Evolutionary conservation across 2,888 invertebrate species (phyloP).

Genomic region (Vannuccia rotundouncinata): DNA sequence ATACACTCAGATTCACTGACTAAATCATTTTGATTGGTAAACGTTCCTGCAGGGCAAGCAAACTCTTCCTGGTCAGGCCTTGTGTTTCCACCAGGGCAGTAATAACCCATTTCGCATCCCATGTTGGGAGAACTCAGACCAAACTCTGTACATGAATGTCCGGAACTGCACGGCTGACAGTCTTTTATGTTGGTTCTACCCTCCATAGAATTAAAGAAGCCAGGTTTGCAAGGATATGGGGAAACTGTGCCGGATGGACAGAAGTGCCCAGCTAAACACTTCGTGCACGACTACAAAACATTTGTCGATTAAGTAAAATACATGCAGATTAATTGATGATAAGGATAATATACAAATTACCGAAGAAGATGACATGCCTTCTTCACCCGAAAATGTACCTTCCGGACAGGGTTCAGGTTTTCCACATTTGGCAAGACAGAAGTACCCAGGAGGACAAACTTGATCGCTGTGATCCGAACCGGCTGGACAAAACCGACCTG

Average conservation of each 20-base stretch:
- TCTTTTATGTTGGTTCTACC: background rate
- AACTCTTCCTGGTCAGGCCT: background rate
- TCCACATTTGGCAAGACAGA: background rate
- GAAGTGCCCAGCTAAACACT: background rate
- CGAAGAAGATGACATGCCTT: background rate
- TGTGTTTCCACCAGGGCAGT: background rate
- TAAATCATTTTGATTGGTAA: background rate
- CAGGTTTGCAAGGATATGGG: background rate
- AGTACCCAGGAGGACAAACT: background rate
- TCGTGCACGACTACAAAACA: background rate
- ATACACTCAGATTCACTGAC: background rate
- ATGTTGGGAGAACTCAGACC: background rate
- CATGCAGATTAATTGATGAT: no score
- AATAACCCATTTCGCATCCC: background rate
- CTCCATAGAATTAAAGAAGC: background rate
- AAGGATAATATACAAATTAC: no score
- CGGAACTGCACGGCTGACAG: background rate
- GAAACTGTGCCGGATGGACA: background rate
- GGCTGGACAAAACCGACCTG: conserved; percentile 50
- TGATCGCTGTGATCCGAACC: background rate
- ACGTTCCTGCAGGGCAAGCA: background rate
- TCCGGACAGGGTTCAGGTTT: background rate
- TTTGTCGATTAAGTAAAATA: no score
- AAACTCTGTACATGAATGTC: background rate
- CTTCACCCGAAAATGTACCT: background rate